Percentiles rank a stretch among this genome's conserved stretches.
Conservation (phyloP, 2,888 invertebrate genomes). For the Quadriops clusia region DNA sequence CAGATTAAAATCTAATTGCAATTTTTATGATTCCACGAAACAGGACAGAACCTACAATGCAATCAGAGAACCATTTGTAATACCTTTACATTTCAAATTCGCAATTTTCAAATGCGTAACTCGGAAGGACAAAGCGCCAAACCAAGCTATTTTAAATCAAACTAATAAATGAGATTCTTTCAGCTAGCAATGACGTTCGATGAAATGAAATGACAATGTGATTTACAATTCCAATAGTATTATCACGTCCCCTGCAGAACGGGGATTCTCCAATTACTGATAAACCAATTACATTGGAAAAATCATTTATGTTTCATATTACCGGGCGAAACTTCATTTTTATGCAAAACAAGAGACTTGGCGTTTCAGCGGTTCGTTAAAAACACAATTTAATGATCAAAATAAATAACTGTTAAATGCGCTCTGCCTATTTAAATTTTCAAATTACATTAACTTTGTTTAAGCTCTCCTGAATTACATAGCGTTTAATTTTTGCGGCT, state of each 20-base stretch:
- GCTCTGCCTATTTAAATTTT: too few species aligned
- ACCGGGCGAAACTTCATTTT: slow-evolving; percentile 22
- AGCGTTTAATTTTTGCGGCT: too few species aligned
- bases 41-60: too few species aligned
- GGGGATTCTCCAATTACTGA: slow-evolving; percentile 23
- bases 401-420: too few species aligned
- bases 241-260: slow-evolving; percentile 19
- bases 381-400: slow-evolving; percentile 11
- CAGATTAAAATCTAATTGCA: too few species aligned
- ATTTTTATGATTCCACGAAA: too few species aligned
- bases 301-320: slow-evolving; percentile 24
- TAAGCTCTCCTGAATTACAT: too few species aligned
- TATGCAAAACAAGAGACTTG: slow-evolving; percentile 23
- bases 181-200: slow-evolving; percentile 23
- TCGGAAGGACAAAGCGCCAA: too few species aligned
- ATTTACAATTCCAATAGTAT: slow-evolving; percentile 27
- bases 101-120: too few species aligned
- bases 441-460: slow-evolving; percentile 1
- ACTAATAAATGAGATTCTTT: slow-evolving; percentile 23
- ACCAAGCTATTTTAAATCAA: slow-evolving; percentile 16
- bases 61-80: too few species aligned
- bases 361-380: slow-evolving; percentile 7
- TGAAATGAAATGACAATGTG: slow-evolving; percentile 27
- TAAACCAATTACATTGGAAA: slow-evolving; percentile 24
- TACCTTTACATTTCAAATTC: too few species aligned